Base-by-base conservation (phyloP, 2,797 vertebrate species). In the Pseudochromis fuscus region DNA sequence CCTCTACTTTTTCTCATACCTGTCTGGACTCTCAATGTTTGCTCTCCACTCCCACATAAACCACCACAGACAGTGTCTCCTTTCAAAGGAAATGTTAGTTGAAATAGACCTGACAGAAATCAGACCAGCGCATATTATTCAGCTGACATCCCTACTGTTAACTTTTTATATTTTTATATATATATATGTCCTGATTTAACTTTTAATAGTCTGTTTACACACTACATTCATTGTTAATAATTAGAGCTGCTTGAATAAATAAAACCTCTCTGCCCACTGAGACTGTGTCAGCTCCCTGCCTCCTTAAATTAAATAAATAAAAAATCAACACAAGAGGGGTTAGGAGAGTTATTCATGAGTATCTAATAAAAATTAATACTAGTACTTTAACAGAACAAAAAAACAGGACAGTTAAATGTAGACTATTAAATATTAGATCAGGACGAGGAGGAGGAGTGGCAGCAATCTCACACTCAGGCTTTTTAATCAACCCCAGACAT, bases 141-240 rank as follows among this genome's bases (percentile, higher is more conserved):
- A 16, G 13, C 28, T 64, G 38, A 37, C 33, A 37, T 7, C 13
- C 33, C 33, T 35, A 11, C 7, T 57, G 53, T 87, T 5, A 30
- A 5, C 25, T 63, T 83, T 62, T 71, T 62, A 61, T 57, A 58
- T n/a, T n/a, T n/a, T n/a, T n/a, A n/a, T n/a, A n/a, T n/a, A n/a
- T n/a, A n/a, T n/a, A n/a, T n/a, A n/a, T n/a, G n/a, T n/a, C n/a
- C n/a, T n/a, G n/a, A 61, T 57, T 87, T 5, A 30, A 5, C 25
- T 63, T 83, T 62, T 71, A 66, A 61, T 57, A 58, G 48, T 65
- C 37, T n/a, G 21, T 40, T 16, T 13, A 61, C 33, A 9, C 30
- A 67, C 37, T 53, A 68, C 56, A 68, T 58, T 67, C 35, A 61
- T 35, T 75, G 44, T 55, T 50, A 65, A 66, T 53, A 37, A 62